Evolutionary conservation across 2,888 invertebrate species (phyloP).

Genomic region (Glyphotaelius pellucidus): DNA sequence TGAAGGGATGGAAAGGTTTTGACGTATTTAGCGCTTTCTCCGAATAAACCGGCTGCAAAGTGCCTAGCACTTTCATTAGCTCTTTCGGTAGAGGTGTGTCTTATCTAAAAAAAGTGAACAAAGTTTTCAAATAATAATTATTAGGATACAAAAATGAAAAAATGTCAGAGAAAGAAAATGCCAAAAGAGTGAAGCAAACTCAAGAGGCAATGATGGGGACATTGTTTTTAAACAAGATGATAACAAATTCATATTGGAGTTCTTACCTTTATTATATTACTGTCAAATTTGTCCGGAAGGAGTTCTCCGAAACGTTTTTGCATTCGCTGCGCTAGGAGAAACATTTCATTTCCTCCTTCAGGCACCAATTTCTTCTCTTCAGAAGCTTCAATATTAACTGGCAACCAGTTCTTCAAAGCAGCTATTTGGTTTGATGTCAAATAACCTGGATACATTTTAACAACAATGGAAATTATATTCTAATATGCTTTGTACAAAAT

Average conservation of each 20-base stretch:
- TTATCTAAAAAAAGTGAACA: constrained; percentile 78
- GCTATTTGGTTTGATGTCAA: constrained; percentile 73
- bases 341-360: constrained; percentile 88
- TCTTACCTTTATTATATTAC: constrained; percentile 59
- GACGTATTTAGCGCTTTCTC: constrained; percentile 78
- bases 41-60: constrained; percentile 87
- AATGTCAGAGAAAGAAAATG: neutral
- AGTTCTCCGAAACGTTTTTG: constrained; percentile 83
- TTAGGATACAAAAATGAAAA: neutral
- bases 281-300: constrained; percentile 70
- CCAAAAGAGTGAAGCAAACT: neutral
- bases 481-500: too few species aligned
- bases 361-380: constrained; percentile 80
- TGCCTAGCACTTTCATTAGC: constrained; percentile 85
- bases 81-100: constrained; percentile 86
- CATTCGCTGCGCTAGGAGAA: constrained; percentile 84
- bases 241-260: neutral
- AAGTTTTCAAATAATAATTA: neutral
- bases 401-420: constrained; percentile 79
- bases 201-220: too few species aligned
- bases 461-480: neutral
- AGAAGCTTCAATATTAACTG: constrained; percentile 73
- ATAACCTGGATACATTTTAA: constrained; percentile 69
- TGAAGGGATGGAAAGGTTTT: constrained; percentile 82
- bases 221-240: neutral